phyloP scores from a whole-genome alignment of 2,797 vertebrate species.

The Tinamus major region DNA sequence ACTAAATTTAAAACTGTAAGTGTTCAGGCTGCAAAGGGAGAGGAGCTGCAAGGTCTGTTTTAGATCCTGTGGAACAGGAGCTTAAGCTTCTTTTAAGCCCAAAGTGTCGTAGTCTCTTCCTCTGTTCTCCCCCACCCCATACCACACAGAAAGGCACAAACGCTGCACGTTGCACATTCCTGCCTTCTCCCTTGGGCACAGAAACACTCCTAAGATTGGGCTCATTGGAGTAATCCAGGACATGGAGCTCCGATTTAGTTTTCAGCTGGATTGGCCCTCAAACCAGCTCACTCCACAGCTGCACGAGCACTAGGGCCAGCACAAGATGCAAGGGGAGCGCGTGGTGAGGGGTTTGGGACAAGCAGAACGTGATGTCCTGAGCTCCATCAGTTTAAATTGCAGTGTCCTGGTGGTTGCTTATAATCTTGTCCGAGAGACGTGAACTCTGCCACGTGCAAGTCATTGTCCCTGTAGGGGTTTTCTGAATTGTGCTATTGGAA shows the following conservation, averaged over 20 bases:
- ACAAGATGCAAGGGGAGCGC: background rate
- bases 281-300: background rate
- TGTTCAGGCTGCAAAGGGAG: background rate
- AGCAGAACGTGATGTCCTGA: background rate
- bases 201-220: background rate
- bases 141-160: too few species aligned
- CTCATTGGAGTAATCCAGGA: background rate
- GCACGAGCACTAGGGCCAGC: background rate
- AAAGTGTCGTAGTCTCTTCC: too few species aligned
- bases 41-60: background rate
- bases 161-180: too few species aligned
- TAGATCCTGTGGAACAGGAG: too few species aligned
- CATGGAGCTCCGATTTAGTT: background rate
- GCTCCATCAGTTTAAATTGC: background rate
- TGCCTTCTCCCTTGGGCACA: background rate
- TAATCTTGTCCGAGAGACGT: background rate
- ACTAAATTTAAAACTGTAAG: background rate
- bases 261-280: background rate
- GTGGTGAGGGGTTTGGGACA: background rate
- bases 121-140: too few species aligned
- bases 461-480: background rate
- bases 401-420: rapidly evolving
- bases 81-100: too few species aligned
- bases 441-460: background rate
- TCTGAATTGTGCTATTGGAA: background rate